Conservation (phyloP, 2,888 invertebrate species). For the Ormyrus pomaceus region DNA sequence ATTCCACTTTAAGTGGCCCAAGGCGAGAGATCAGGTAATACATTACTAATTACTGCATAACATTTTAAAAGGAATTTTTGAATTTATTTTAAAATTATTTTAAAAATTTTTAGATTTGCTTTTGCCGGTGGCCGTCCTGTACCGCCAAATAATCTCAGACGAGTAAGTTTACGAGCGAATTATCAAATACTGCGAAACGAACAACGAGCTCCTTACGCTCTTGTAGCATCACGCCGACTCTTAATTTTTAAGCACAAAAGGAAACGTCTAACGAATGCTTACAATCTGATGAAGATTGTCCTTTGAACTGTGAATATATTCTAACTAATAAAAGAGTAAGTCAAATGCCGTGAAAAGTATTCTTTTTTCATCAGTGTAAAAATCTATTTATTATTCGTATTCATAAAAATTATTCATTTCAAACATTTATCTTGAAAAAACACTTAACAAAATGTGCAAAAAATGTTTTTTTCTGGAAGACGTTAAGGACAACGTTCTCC, state of each 20-base stretch:
- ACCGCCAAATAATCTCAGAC: slow-evolving; percentile 69
- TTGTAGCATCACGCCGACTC: slow-evolving; percentile 71
- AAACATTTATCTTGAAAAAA: slow-evolving; percentile 50
- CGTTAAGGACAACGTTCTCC: slow-evolving; percentile 66
- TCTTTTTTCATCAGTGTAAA: slow-evolving; percentile 47
- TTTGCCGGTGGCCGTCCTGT: slow-evolving; percentile 73
- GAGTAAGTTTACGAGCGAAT: slow-evolving; percentile 71
- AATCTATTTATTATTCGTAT: slow-evolving; percentile 46
- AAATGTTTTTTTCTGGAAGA: slow-evolving; percentile 44
- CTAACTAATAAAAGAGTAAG: slow-evolving; percentile 50
- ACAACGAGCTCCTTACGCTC: slow-evolving; percentile 70
- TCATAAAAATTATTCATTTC: slow-evolving; percentile 51
- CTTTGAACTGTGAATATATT: slow-evolving; percentile 49
- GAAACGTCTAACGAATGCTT: slow-evolving; percentile 64
- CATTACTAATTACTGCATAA: slow-evolving; percentile 7
- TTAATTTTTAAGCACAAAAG: slow-evolving; percentile 70
- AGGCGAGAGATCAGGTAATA: slow-evolving; percentile 71
- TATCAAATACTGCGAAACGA: slow-evolving; percentile 73
- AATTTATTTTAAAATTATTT: not conserved
- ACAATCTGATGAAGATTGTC: slow-evolving; percentile 62
- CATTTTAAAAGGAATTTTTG: not conserved
- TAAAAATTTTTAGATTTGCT: slow-evolving; percentile 66
- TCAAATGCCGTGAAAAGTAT: slow-evolving; percentile 19
- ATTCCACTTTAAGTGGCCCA: slow-evolving; percentile 70
- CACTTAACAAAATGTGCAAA: slow-evolving; percentile 48